Base-by-base conservation (phyloP, 2,888 invertebrate species). In the Drosophila paranaensis region DNA sequence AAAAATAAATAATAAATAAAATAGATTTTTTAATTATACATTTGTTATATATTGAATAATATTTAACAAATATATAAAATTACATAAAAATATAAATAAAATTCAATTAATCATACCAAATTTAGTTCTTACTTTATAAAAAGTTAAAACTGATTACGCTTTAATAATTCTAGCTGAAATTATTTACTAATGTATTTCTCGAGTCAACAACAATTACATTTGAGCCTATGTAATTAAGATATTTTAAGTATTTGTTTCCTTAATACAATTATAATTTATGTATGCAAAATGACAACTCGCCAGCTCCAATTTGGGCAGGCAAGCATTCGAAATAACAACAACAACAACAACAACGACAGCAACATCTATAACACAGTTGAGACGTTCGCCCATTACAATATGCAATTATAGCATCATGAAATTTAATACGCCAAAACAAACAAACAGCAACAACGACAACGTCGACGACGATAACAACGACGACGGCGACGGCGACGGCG, bases 371-470 rank as follows among this genome's bases (percentile, higher is more conserved):
- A 14, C 42, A 60, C 40, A 40, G 50, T 54, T 62, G 50, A 69
- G 79, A 69, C 64, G 42, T 30, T 73, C 70, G 78, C 63, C 67
- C 67, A 79, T 79, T 81, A 78, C 74, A 81, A 77, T 84, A 71
- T 79, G 84, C 87, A 83, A 83, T 86, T 88, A 84, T 88, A 77
- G 81, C 79, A 77, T 79, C 84, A 86, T 88, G 87, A 88, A 79
- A 84, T 86, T 86, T 77, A 83, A 84, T 84, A 86, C 66, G 64
- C 81, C 65, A 80, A 85, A 86, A 54, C 74, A 74, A 83, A 77
- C 74, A 77, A 76, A 78, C 67, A 70, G 56, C 43, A 67, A 72
- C 37, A 43, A 27, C 42, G 27, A 14, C 53, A 25, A 37, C 25
- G 46, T 54, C 51, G 45, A 56, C 37, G 56, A 54, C 68, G 55